These are phyloP conservation scores for Ectropis grisescens DNA, from an alignment of 1,140 invertebrate genomes.

Conservation along the genomic window DNA sequence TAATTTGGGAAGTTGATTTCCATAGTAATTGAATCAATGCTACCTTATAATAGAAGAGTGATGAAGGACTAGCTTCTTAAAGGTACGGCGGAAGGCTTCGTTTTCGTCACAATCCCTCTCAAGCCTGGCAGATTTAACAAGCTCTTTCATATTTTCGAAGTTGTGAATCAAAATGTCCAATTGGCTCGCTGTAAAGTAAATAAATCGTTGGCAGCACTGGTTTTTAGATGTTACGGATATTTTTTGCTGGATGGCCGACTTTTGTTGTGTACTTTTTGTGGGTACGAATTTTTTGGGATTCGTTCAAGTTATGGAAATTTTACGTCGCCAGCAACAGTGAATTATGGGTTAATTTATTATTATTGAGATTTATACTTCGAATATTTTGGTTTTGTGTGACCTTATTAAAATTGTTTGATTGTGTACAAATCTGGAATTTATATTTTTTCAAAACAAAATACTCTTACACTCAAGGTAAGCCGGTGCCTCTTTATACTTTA, in stretches of 20 bases:
- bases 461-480: too few species aligned
- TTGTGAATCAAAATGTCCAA: conserved; percentile 33
- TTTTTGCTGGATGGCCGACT: conserved; percentile 2
- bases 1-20: neutral
- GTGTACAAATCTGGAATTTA: too few species aligned
- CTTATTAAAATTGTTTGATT: too few species aligned
- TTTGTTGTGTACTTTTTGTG: neutral
- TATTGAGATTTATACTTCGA: too few species aligned
- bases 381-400: too few species aligned
- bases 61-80: conserved; percentile 22
- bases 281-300: too few species aligned
- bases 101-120: conserved; percentile 17
- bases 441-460: too few species aligned
- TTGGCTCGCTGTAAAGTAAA: conserved; percentile 27
- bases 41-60: conserved; percentile 25
- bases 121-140: conserved; percentile 13
- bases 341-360: too few species aligned
- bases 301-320: too few species aligned
- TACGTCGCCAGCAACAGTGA: too few species aligned
- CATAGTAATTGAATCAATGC: conserved; percentile 10
- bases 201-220: conserved; percentile 1
- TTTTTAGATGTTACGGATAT: neutral
- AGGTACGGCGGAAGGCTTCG: conserved; percentile 20
- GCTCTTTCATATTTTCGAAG: conserved; percentile 26
- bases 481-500: too few species aligned